These are phyloP conservation scores for Ceratina japonica DNA, from an alignment of 1,140 invertebrate genomes.

Conservation along the genomic window DNA sequence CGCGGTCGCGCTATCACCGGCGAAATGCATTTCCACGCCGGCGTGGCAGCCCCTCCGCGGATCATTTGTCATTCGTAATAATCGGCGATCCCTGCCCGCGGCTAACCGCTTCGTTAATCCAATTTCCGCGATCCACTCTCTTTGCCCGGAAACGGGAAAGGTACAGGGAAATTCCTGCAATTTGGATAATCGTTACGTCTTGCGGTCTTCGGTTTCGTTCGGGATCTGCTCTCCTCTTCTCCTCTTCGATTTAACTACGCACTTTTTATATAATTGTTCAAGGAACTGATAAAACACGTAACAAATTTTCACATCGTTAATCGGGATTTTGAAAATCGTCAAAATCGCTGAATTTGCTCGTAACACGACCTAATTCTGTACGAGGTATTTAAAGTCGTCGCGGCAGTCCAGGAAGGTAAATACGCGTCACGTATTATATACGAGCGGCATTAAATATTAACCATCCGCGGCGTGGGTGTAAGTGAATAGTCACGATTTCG, in stretches of 20 bases:
- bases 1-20: conserved; percentile 15
- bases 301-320: too few species aligned
- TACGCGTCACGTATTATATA: neutral
- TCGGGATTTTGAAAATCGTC: too few species aligned
- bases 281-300: too few species aligned
- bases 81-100: conserved; percentile 56
- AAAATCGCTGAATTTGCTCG: neutral
- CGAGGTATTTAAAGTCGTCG: neutral
- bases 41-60: conserved; percentile 9
- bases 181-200: neutral
- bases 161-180: neutral
- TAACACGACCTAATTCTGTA: neutral
- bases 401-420: neutral
- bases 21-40: conserved; percentile 20
- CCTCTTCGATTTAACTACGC: too few species aligned
- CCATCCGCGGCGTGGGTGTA: neutral
- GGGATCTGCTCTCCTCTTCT: neutral
- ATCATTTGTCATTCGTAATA: conserved; percentile 68
- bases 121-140: conserved; percentile 55
- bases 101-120: conserved; percentile 67
- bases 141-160: neutral
- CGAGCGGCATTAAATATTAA: conserved; percentile 24
- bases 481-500: conserved; percentile 48
- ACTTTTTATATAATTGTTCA: neutral
- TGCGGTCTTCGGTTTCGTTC: neutral